Evolutionary conservation across 2,888 invertebrate species (phyloP).

Genomic region (Rhamnusium bicolor): DNA sequence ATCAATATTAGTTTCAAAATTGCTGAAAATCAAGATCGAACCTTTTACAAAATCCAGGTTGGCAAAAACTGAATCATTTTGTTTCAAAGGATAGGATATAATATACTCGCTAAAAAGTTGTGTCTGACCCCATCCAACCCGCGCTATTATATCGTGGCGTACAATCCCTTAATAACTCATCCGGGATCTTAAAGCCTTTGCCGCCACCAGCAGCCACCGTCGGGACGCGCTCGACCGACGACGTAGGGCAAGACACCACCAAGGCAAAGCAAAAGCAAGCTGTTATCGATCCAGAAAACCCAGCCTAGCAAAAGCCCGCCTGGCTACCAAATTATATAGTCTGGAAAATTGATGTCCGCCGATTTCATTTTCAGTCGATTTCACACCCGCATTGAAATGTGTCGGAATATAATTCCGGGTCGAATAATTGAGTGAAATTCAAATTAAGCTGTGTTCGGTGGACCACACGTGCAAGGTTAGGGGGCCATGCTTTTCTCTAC

Average conservation of each 20-base stretch:
- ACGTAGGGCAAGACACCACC: conserved; percentile 37
- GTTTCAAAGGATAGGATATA: background rate
- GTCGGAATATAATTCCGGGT: conserved; percentile 67
- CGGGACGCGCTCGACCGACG: conserved; percentile 28
- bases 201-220: conserved; percentile 36
- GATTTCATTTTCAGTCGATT: conserved; percentile 70
- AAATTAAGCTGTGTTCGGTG: conserved; percentile 62
- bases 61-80: background rate
- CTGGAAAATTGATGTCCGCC: conserved; percentile 69
- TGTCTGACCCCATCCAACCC: conserved; percentile 1
- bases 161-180: conserved; percentile 56
- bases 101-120: conserved; percentile 1
- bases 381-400: conserved; percentile 67
- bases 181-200: conserved; percentile 45
- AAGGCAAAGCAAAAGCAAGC: conserved; percentile 40
- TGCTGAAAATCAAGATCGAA: background rate
- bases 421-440: conserved; percentile 67
- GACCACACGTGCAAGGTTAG: conserved; percentile 57
- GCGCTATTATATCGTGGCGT: conserved; percentile 1
- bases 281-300: conserved; percentile 49
- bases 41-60: background rate
- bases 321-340: conserved; percentile 65
- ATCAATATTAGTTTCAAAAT: no score
- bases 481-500: conserved; percentile 22
- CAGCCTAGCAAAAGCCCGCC: conserved; percentile 42